Conservation (phyloP, 1,140 invertebrate species). For the Tetraneura akinire region DNA sequence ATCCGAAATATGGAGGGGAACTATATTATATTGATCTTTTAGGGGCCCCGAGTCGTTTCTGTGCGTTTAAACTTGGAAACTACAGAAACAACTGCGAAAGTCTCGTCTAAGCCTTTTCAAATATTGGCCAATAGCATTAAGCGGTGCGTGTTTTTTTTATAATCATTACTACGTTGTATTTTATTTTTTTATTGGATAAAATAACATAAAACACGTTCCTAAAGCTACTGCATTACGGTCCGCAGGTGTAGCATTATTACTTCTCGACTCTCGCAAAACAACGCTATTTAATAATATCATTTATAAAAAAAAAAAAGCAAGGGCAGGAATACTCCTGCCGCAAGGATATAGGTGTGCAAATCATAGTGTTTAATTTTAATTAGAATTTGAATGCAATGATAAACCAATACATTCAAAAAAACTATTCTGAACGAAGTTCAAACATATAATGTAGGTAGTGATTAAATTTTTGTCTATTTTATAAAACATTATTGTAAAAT, state of each 20-base stretch:
- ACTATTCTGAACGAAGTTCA: no score
- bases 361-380: no score
- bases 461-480: no score
- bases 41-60: neutral
- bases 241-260: neutral
- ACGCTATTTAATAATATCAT: no score
- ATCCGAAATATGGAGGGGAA: neutral
- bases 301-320: no score
- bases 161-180: neutral
- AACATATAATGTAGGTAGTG: no score
- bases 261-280: no score
- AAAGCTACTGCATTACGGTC: neutral
- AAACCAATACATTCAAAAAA: no score
- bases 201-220: neutral
- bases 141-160: neutral
- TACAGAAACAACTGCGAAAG: neutral
- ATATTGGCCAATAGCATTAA: neutral
- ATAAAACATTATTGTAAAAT: no score
- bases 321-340: no score
- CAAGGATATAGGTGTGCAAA: no score
- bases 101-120: neutral
- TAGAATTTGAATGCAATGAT: no score
- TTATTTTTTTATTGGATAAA: neutral
- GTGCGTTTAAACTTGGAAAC: neutral
- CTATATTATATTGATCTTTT: constrained; percentile 31